These are phyloP conservation scores for Drosophila insularis DNA, from an alignment of 1,140 invertebrate genomes.

Conservation along the genomic window DNA sequence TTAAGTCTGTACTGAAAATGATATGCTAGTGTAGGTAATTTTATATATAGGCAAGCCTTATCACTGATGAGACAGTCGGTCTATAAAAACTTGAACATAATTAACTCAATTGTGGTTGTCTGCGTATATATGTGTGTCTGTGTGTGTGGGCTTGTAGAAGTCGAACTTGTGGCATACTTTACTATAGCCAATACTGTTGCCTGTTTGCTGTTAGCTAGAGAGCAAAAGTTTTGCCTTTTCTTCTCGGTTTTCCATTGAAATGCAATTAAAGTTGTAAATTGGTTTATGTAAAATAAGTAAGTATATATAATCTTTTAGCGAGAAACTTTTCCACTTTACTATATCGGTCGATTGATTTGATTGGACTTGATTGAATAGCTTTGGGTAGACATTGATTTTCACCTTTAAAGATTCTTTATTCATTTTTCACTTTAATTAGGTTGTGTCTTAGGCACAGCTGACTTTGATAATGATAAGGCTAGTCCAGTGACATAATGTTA, in stretches of 20 bases:
- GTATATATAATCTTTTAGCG: slow-evolving; percentile 10
- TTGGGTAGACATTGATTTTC: background rate
- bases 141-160: background rate
- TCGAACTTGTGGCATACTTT: slow-evolving; percentile 25
- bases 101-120: slow-evolving; percentile 41
- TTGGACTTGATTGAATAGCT: background rate
- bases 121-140: slow-evolving; percentile 10
- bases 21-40: background rate
- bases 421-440: slow-evolving; percentile 51
- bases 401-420: background rate
- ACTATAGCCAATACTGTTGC: slow-evolving; percentile 20
- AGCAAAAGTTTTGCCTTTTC: slow-evolving; percentile 42
- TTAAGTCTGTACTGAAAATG: background rate
- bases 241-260: slow-evolving; percentile 35
- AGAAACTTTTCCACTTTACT: slow-evolving; percentile 7
- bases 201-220: background rate
- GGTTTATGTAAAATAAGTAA: slow-evolving; percentile 56
- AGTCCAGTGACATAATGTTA: slow-evolving; percentile 47
- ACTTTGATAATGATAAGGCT: slow-evolving; percentile 28
- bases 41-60: slow-evolving; percentile 19
- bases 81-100: slow-evolving; percentile 40
- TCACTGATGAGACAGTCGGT: slow-evolving; percentile 29
- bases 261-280: slow-evolving; percentile 75
- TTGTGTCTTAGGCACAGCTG: slow-evolving; percentile 51
- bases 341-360: slow-evolving; percentile 6